These are phyloP conservation scores for Heterodera filipjevi DNA, from an alignment of 2,888 invertebrate species.

Conservation along the genomic window DNA sequence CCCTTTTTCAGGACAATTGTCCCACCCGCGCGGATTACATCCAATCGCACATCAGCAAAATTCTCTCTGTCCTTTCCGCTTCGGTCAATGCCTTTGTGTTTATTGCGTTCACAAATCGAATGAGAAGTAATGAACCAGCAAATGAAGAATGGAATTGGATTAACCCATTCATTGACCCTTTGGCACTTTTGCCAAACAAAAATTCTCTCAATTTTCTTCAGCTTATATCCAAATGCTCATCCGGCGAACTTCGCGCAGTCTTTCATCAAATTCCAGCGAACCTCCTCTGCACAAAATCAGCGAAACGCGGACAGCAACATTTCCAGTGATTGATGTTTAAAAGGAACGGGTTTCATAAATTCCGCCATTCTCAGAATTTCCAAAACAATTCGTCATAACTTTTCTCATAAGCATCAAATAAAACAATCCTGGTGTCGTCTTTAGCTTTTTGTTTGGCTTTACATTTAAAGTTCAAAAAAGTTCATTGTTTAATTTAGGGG, in stretches of 20 bases:
- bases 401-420: too few relatives aligned
- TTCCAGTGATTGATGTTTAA: neutral
- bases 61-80: constrained; percentile 62
- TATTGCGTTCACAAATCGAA: constrained; percentile 63
- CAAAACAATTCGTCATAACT: too few relatives aligned
- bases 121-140: constrained; percentile 18
- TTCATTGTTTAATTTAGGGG: too few relatives aligned
- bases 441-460: too few relatives aligned
- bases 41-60: constrained; percentile 56
- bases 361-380: too few relatives aligned
- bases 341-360: neutral
- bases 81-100: constrained; percentile 64
- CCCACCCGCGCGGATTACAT: constrained; percentile 62
- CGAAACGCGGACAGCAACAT: neutral
- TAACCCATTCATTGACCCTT: too few relatives aligned
- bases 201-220: too few relatives aligned
- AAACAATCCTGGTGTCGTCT: too few relatives aligned
- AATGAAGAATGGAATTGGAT: neutral
- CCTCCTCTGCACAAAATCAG: neutral
- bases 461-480: too few relatives aligned
- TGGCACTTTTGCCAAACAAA: too few relatives aligned
- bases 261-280: constrained; percentile 56
- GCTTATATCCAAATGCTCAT: constrained; percentile 58
- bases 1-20: constrained; percentile 48
- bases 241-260: constrained; percentile 61